A percentile compares a stretch with the other conserved stretches of the same genome.
These are phyloP conservation scores for Heteromyza rotundicornis DNA, from an alignment of 2,888 invertebrate genomes.

Conservation along the genomic window DNA sequence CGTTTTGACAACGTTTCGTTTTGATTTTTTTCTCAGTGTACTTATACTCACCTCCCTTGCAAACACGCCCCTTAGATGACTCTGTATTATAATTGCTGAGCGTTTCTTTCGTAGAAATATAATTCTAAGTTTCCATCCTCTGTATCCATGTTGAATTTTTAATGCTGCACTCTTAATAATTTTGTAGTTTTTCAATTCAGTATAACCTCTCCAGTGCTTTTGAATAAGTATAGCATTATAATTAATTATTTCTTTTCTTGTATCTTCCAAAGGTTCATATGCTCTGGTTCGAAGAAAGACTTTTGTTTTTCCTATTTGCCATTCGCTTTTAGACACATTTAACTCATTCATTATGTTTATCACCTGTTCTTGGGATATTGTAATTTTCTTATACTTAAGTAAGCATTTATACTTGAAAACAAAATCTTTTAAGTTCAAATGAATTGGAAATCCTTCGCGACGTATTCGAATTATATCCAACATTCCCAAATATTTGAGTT, in stretches of 20 bases:
- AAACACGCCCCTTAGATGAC: slow-evolving; percentile 86
- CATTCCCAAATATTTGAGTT: slow-evolving; percentile 90
- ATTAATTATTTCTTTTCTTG: slow-evolving; percentile 72
- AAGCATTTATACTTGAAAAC: slow-evolving; percentile 79
- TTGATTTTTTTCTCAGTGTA: no score
- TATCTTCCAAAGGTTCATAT: slow-evolving; percentile 84
- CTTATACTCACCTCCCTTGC: slow-evolving; percentile 85
- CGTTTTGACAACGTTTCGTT: no score
- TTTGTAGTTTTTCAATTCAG: slow-evolving; percentile 71
- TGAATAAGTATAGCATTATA: slow-evolving; percentile 78
- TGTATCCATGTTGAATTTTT: slow-evolving; percentile 82
- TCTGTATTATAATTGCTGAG: slow-evolving; percentile 84
- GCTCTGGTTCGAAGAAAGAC: slow-evolving; percentile 82
- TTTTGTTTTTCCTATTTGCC: slow-evolving; percentile 88
- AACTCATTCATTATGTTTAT: slow-evolving; percentile 68
- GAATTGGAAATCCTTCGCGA: slow-evolving; percentile 88
- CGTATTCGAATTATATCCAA: slow-evolving; percentile 90
- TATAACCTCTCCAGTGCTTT: slow-evolving; percentile 74
- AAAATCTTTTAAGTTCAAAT: slow-evolving; percentile 79
- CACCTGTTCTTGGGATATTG: slow-evolving; percentile 48
- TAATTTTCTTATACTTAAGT: slow-evolving; percentile 45
- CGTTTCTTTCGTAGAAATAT: slow-evolving; percentile 81
- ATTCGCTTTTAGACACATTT: slow-evolving; percentile 75
- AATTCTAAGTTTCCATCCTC: slow-evolving; percentile 84
- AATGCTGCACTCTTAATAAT: slow-evolving; percentile 72